These are phyloP conservation scores for Poecilus cupreus DNA, from an alignment of 2,888 invertebrate genomes.

Conservation along the genomic window DNA sequence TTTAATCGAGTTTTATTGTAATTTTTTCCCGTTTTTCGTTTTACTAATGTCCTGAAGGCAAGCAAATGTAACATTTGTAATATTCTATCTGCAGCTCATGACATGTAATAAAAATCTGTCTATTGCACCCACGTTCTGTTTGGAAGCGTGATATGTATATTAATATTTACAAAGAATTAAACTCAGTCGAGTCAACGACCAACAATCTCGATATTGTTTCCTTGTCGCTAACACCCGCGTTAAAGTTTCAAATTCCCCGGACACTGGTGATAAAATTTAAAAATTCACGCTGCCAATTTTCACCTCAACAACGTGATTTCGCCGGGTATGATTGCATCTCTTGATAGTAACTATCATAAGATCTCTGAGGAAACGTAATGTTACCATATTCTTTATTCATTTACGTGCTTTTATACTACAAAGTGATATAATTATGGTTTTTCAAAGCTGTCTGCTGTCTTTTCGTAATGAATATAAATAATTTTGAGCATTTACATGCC, in stretches of 20 bases:
- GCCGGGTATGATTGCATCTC: neutral
- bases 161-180: conserved; percentile 34
- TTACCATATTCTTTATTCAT: no score
- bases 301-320: neutral
- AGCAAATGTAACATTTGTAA: no score
- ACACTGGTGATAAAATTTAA: conserved; percentile 9
- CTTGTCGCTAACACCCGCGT: neutral
- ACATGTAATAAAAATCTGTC: neutral
- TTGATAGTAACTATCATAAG: conserved; percentile 1
- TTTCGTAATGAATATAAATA: no score
- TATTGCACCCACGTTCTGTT: neutral
- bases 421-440: neutral
- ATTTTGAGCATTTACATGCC: no score
- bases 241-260: conserved; percentile 22
- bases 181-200: conserved; percentile 15
- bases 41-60: neutral
- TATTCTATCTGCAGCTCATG: neutral
- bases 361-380: neutral
- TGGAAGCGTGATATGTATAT: neutral
- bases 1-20: neutral
- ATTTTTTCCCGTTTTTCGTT: neutral
- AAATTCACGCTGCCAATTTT: conserved; percentile 13
- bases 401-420: no score
- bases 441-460: no score
- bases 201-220: conserved; percentile 10